A percentile compares a stretch with the other conserved stretches of the same genome.
These are phyloP conservation scores for Papilio protenor DNA, from an alignment of 2,888 invertebrate genomes.

Conservation along the genomic window DNA sequence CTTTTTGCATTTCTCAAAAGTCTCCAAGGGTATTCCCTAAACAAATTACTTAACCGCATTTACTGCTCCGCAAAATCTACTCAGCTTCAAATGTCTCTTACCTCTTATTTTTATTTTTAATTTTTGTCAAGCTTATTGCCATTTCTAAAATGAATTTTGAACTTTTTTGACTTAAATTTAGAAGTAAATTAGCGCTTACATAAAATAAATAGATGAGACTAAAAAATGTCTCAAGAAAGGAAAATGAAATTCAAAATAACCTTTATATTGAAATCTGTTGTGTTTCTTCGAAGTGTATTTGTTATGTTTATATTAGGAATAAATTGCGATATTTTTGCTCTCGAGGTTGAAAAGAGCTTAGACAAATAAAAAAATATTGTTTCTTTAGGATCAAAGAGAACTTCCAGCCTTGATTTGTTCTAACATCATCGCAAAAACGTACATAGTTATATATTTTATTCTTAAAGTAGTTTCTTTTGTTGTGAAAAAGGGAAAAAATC, in stretches of 20 bases:
- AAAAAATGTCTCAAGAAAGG: too few relatives aligned
- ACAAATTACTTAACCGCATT: conserved; percentile 19
- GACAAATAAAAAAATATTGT: conserved; percentile 16
- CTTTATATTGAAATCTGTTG: not conserved
- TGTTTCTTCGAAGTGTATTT: not conserved
- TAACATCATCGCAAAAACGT: conserved; percentile 1
- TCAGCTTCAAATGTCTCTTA: not conserved
- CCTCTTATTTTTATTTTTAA: not conserved
- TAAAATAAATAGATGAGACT: not conserved
- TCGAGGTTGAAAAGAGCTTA: conserved; percentile 6
- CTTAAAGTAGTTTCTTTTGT: conserved; percentile 1
- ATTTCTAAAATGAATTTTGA: not conserved
- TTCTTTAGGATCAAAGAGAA: conserved; percentile 23
- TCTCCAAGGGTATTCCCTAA: conserved; percentile 20
- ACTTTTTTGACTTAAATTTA: not conserved
- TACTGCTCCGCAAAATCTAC: conserved; percentile 7
- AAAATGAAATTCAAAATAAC: not conserved
- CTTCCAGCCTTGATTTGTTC: conserved; percentile 11
- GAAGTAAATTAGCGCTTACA: not conserved
- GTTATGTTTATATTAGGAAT: conserved; percentile 7
- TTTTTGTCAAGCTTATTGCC: not conserved
- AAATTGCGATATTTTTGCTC: not conserved
- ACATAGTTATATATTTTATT: conserved; percentile 15
- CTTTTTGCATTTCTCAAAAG: conserved; percentile 20
- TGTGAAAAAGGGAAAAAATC: not conserved